Base-by-base conservation (phyloP, 2,113 vertebrate species). In the Recurvirostra avosetta region DNA sequence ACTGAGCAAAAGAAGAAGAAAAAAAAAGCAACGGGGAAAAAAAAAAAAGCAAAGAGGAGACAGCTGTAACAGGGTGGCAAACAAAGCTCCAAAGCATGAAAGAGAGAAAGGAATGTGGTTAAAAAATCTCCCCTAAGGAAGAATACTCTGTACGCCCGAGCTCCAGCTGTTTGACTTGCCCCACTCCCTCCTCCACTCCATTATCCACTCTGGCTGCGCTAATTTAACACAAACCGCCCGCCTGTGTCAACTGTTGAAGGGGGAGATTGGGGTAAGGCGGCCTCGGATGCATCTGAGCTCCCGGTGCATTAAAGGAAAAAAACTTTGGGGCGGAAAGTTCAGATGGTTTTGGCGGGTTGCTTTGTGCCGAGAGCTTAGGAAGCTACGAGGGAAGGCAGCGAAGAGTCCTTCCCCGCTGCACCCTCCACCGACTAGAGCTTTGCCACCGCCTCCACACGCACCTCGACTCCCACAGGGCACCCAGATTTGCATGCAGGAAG, bases 61-160 rank as follows among this genome's bases (percentile, higher is more conserved):
- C 90, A 89, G 80, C 86, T 96, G 94, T 96, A 96, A 92, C 71
- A 70, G 90, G 74, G 85, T 90, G 93, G 92, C 91, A 94, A 97
- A 96, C 95, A 97, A 96, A 97, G 95, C 95, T 97, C 95, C 66
- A 72, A 92, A 96, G 91, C 97, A 97, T 91, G 77, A 97, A 97
- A 97, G 95, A 78, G 92, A 94, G 92, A 95, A 96, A 97, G 94
- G 97, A 97, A 97, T 97, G 97, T 49, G 95, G 95, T 96, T 97
- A 95, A 95, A 97, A 97, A 95, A 94, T 94, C 96, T 96, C 89
- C 97, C 95, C 97, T 94, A 96, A 96, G 97, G 97, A 97, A 92
- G 95, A 97, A 96, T 86, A 96, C 81, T 79, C 74, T 41, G 59
- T 82, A 73, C 63, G 30, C 88, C 66, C 23, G 58, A 93, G 88